Evolutionary conservation across 2,797 vertebrate species (phyloP).

Genomic region (Phrynocephalus forsythii): DNA sequence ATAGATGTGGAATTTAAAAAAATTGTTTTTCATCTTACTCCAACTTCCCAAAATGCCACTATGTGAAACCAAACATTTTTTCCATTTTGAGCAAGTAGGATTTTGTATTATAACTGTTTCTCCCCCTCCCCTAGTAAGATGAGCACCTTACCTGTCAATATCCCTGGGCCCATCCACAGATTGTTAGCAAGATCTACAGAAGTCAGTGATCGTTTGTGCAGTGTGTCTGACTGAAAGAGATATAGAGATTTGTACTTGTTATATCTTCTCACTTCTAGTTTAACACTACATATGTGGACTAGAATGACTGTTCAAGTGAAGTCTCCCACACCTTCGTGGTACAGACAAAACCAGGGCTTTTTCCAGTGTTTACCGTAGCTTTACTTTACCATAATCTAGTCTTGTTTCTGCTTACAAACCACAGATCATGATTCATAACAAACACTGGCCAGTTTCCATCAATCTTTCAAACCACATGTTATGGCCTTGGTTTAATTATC

Average conservation of each 20-base stretch:
- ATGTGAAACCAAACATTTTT: not conserved
- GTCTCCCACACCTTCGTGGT: not conserved
- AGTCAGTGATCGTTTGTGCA: slow-evolving; percentile 78
- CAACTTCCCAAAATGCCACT: not conserved
- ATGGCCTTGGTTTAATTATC: too few relatives aligned
- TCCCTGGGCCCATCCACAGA: slow-evolving; percentile 71
- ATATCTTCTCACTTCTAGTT: too few relatives aligned
- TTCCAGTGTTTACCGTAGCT: too few relatives aligned
- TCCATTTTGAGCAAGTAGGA: not conserved
- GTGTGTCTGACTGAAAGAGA: slow-evolving; percentile 75
- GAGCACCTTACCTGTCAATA: slow-evolving; percentile 74
- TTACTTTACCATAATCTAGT: too few relatives aligned
- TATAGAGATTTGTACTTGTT: not conserved
- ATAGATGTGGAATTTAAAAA: not conserved
- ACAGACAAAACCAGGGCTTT: too few relatives aligned
- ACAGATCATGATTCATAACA: not conserved
- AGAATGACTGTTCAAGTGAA: not conserved
- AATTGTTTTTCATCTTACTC: not conserved
- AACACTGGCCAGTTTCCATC: not conserved
- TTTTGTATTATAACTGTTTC: not conserved
- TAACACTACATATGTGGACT: not conserved
- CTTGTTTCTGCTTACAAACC: not conserved
- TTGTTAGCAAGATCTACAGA: slow-evolving; percentile 77
- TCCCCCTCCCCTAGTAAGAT: slow-evolving; percentile 18
- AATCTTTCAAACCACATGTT: too few relatives aligned